A percentile compares a stretch with the other conserved stretches of the same genome.
phyloP scores from a whole-genome alignment of 2,113 vertebrate species.

The Gymnorhina tibicen region DNA sequence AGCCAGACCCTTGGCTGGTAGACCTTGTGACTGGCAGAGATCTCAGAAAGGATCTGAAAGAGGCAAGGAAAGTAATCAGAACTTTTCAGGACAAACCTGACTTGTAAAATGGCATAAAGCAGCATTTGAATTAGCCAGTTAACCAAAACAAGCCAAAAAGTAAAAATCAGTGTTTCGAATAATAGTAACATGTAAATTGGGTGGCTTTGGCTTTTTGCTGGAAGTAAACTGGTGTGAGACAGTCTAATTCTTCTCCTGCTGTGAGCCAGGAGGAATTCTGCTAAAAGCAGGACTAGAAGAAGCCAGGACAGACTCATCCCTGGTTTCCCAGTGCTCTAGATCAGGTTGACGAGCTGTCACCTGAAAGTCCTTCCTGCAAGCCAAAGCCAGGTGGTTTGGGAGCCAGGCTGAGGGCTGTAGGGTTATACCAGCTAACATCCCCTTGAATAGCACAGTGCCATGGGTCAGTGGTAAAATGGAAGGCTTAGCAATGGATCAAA shows the following conservation, averaged over 20 bases:
- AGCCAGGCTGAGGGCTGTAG: neutral
- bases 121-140: neutral
- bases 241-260: neutral
- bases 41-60: neutral
- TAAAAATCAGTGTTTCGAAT: neutral
- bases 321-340: neutral
- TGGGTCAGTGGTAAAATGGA: conserved; percentile 74
- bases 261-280: neutral
- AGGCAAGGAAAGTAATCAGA: neutral
- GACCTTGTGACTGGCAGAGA: neutral
- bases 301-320: neutral
- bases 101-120: neutral
- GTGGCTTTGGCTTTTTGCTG: neutral
- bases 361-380: neutral
- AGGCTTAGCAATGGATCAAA: conserved; percentile 76
- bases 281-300: neutral
- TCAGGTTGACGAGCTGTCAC: neutral
- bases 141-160: neutral
- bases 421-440: conserved; percentile 62
- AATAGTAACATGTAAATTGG: neutral
- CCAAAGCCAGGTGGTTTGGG: neutral
- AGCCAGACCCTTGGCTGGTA: neutral
- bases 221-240: neutral
- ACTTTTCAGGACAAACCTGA: neutral
- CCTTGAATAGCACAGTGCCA: conserved; percentile 65